Base-by-base conservation (phyloP, 1,140 invertebrate species). In the Amphibalanus amphitrite region DNA sequence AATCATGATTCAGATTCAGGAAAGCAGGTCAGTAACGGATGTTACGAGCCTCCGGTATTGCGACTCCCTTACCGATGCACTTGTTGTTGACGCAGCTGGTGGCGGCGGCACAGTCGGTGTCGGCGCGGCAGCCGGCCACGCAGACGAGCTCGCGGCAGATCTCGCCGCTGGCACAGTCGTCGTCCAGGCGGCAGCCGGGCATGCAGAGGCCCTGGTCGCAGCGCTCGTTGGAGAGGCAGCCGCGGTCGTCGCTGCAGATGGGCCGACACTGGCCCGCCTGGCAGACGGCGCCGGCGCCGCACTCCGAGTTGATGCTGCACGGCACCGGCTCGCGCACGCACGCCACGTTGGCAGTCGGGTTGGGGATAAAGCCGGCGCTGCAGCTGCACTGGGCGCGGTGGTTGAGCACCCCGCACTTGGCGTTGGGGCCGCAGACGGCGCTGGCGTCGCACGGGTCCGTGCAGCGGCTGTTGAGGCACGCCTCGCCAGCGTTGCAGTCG, bases 311-410 rank as follows among this genome's bases (percentile, higher is more conserved):
- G 71, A 86, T 85, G 40, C 79, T 81, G 76, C 92, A 94, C 30
- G 83, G 80, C 4, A 84, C 78, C 10, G 90, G 90, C 15, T 88
- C 81, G 76, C 91, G 82, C 0, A 92, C 85, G 76, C 92, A 94
- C 10, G 89, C 92, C 29, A 92, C 85, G 76, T 78, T 77, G n/a
- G 79, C 76, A 17, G 89, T 89, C 30, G 91, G 91, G 79, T 90
- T 92, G 28, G 91, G 87, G 75, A 93, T 90, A 77, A 92, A 86
- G 28, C 88, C 88, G 69, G 82, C 78, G 10, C 86, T 81, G 79
- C 92, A 94, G 4, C 88, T 87, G 77, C 92, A 94, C 69, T 86
- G 85, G 28, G 91, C 89, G 75, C 90, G 85, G 76, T 92, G 89
- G 77, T 92, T 90, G 4, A 87, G 84, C 0, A 91, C 89, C 29